These are phyloP conservation scores for Diploscapter pachys DNA, from an alignment of 1,140 invertebrate genomes.

Conservation along the genomic window DNA sequence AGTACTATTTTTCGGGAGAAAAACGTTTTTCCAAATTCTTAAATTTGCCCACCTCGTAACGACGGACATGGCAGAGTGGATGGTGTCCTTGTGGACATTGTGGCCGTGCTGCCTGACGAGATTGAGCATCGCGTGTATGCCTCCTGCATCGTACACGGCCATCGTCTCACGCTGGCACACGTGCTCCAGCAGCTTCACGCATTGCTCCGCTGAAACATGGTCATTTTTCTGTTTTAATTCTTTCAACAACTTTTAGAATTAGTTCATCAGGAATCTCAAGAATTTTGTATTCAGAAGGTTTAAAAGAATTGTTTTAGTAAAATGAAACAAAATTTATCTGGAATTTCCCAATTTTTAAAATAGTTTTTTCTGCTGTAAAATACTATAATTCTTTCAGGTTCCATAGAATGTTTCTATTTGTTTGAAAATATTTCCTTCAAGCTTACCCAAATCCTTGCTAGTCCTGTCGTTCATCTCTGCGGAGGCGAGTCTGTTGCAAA, in stretches of 20 bases:
- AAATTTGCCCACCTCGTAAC: conserved; percentile 61
- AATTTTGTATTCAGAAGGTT: neutral
- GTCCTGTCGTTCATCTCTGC: conserved; percentile 86
- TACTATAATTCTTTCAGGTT: too few species aligned
- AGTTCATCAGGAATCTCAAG: too few species aligned
- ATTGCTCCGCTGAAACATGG: conserved; percentile 78
- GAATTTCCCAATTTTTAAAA: conserved; percentile 8
- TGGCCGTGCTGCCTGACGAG: conserved; percentile 40
- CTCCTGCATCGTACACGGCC: conserved; percentile 94
- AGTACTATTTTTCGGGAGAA: too few species aligned
- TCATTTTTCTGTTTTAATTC: neutral
- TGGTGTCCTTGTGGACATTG: conserved; percentile 65
- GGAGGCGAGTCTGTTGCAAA: conserved; percentile 86
- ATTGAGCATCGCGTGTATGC: conserved; percentile 76
- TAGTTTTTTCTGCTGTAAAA: neutral
- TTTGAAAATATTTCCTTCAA: neutral
- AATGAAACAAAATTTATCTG: too few species aligned
- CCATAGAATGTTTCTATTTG: neutral
- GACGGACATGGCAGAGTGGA: conserved; percentile 93
- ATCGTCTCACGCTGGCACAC: conserved; percentile 95
- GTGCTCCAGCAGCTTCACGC: conserved; percentile 93
- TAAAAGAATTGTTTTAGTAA: too few species aligned
- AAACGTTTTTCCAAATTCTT: too few species aligned
- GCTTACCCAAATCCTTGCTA: conserved; percentile 77
- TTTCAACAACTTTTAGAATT: neutral